Base-by-base conservation (phyloP, 2,888 invertebrate genomes). In the Alcis repandata region DNA sequence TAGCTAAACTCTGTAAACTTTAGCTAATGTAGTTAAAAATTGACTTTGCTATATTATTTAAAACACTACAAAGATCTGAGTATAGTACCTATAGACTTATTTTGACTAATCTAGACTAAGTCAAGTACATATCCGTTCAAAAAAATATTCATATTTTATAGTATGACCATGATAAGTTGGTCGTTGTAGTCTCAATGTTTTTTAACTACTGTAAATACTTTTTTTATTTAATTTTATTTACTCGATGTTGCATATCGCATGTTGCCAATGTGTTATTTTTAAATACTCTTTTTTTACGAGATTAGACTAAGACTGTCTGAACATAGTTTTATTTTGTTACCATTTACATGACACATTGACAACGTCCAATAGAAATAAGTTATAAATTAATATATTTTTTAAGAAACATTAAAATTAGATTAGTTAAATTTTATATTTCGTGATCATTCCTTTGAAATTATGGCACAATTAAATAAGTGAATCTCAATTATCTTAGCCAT, bases 221-320 rank as follows among this genome's bases (percentile, higher is more conserved):
- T 32, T 58, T 49, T 49, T 59, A 46, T 46, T 36, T 51, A 52
- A 46, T 63, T 46, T 32, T 43, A 63, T 56, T 54, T 59, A 64
- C 38, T 38, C 11, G 27, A 69, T 70, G 57, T 57, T 80, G 19
- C 1, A 43, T 57, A 59, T 13, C 49, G 88, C 89, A 91, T 91
- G 91, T 91, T 91, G 89, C 67, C 88, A 84, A 85, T 78, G 90
- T 90, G 72, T 89, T 84, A 83, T 77, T 52, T 36, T 59, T 20
- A 45, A 68, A 62, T 63, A 69, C 68, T 66, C 65, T 69, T 56
- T 64, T n/a, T 59, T 60, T 70, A 59, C 59, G 70, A 52, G 66
- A 57, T 64, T 64, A 70, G 70, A 70, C 67, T 63, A 65, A 74
- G 60, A 73, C 70, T 70, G 68, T 68, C 52, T 64, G 48, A 48